These are phyloP conservation scores for Cassiopea xamachana DNA, from an alignment of 30 jellyfish, hydroid and myxozoan genomes.

Conservation along the genomic window DNA sequence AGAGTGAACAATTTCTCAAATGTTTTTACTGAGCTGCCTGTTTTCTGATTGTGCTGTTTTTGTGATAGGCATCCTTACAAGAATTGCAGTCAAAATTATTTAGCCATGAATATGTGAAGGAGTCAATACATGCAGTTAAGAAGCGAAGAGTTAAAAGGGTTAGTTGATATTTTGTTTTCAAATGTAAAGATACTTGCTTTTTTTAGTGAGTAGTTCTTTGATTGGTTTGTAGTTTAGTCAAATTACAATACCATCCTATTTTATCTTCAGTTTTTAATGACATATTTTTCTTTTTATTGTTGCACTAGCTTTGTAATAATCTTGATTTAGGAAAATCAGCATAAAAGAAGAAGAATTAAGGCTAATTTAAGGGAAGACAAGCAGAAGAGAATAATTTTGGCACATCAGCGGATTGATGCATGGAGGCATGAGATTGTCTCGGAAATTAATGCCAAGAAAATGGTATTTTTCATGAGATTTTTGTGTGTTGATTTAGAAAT, in stretches of 20 bases:
- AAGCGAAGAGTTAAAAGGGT: slow-evolving; percentile 71
- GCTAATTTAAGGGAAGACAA: slow-evolving; percentile 60
- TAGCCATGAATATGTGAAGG: slow-evolving; percentile 22
- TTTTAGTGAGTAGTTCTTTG: too few species aligned
- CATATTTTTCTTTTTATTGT: too few species aligned
- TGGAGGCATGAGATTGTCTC: slow-evolving; percentile 78
- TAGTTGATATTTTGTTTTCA: not conserved
- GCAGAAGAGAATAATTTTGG: slow-evolving; percentile 57
- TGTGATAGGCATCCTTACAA: slow-evolving; percentile 30
- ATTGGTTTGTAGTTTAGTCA: too few species aligned
- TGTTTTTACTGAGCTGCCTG: too few species aligned
- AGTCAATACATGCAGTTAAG: not conserved
- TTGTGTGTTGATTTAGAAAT: not conserved
- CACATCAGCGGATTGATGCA: slow-evolving; percentile 84
- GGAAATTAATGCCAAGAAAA: slow-evolving; percentile 57
- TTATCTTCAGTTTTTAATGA: too few species aligned
- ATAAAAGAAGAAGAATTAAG: slow-evolving; percentile 12
- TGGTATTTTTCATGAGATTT: slow-evolving; percentile 37
- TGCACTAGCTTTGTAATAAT: not conserved
- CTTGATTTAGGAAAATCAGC: slow-evolving; percentile 59
- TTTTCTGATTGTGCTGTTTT: not conserved
- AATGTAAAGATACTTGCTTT: not conserved
- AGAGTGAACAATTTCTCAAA: too few species aligned
- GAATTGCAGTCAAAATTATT: slow-evolving; percentile 49
- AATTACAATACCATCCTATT: too few species aligned